These are phyloP conservation scores for Paramormyrops kingsleyae DNA, from an alignment of 2,113 vertebrate species.

Conservation along the genomic window DNA sequence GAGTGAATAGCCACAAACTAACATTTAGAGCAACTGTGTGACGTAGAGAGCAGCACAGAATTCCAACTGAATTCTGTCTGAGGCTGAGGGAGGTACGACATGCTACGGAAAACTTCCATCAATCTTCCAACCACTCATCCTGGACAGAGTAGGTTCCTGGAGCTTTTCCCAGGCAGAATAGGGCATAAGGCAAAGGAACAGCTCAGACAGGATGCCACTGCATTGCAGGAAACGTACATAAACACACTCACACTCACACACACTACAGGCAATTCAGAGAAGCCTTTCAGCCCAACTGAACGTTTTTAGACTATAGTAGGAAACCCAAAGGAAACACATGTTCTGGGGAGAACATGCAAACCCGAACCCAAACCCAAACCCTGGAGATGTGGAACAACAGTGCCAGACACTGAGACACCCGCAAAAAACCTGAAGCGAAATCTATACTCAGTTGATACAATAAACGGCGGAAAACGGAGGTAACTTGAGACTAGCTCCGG, in stretches of 20 bases:
- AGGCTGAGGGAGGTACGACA: not conserved
- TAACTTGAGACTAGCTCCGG: not conserved
- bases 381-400: not conserved
- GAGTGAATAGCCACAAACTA: not conserved
- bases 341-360: not conserved
- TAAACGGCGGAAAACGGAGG: not conserved
- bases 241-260: not conserved
- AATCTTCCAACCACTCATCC: not conserved
- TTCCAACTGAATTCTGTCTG: not conserved
- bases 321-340: not conserved
- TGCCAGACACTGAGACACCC: not conserved
- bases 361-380: not conserved
- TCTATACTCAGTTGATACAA: not conserved
- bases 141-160: not conserved
- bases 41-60: not conserved
- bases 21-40: slow-evolving; percentile 5
- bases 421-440: slow-evolving; percentile 14
- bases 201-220: not conserved
- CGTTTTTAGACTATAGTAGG: not conserved
- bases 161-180: not conserved
- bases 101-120: not conserved
- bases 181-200: not conserved
- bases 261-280: not conserved
- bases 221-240: not conserved
- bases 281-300: not conserved